These are phyloP conservation scores for Macropis europaea DNA, from an alignment of 2,888 invertebrate genomes.

Conservation along the genomic window DNA sequence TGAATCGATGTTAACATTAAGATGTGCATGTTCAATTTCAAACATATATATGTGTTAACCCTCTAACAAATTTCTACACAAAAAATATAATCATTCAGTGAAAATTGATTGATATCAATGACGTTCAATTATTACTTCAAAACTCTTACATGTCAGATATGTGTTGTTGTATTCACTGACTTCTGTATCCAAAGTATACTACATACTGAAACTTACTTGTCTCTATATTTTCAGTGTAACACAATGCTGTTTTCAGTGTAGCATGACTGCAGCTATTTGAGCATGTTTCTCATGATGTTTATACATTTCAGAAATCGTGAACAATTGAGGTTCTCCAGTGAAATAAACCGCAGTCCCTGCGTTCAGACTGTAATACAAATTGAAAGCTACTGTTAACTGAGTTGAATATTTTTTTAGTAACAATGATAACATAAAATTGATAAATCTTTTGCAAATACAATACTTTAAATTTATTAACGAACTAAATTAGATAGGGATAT, in stretches of 20 bases:
- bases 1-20: conserved; percentile 20
- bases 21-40: conserved; percentile 36
- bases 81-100: conserved; percentile 8
- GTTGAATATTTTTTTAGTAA: neutral
- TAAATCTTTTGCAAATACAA: neutral
- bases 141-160: conserved; percentile 80
- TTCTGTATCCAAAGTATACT: conserved; percentile 4
- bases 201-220: conserved; percentile 7
- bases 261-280: conserved; percentile 49
- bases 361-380: neutral
- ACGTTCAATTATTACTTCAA: conserved; percentile 65
- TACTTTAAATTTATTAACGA: neutral
- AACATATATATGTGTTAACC: conserved; percentile 28
- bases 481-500: conserved; percentile 1
- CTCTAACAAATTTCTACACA: conserved; percentile 26
- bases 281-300: conserved; percentile 32
- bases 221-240: conserved; percentile 9
- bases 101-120: neutral
- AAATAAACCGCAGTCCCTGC: no score
- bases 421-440: neutral
- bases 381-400: neutral
- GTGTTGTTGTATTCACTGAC: conserved; percentile 32
- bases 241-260: conserved; percentile 16
- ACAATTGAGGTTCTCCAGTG: neutral
- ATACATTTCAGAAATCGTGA: neutral